These are phyloP conservation scores for Drosophila ustulata DNA, from an alignment of 2,888 invertebrate genomes.

Conservation along the genomic window DNA sequence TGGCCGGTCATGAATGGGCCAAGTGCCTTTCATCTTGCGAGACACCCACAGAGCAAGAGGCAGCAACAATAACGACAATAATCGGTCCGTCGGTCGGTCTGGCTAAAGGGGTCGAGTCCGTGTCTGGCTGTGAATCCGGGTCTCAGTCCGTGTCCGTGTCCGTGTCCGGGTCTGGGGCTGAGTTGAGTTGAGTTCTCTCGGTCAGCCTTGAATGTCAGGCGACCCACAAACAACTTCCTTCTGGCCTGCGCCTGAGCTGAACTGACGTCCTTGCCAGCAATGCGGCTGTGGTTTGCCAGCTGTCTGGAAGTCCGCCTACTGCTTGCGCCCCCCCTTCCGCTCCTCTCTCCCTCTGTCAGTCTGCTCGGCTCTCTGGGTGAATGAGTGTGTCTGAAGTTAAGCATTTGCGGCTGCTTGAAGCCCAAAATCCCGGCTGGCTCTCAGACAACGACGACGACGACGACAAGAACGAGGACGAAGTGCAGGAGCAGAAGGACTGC, in stretches of 20 bases:
- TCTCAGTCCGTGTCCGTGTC: not conserved
- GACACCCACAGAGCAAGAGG: slow-evolving; percentile 63
- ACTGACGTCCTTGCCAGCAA: slow-evolving; percentile 74
- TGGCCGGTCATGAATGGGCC: slow-evolving; percentile 66
- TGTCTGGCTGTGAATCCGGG: not conserved
- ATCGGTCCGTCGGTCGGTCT: slow-evolving; percentile 53
- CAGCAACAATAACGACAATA: slow-evolving; percentile 53
- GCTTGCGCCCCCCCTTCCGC: not conserved
- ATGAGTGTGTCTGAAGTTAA: slow-evolving; percentile 70
- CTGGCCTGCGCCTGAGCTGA: slow-evolving; percentile 39
- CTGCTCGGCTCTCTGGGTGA: slow-evolving; percentile 32
- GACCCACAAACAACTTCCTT: slow-evolving; percentile 79
- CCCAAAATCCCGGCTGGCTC: slow-evolving; percentile 70
- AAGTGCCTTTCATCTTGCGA: slow-evolving; percentile 79
- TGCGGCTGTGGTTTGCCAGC: slow-evolving; percentile 77
- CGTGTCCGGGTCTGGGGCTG: not conserved
- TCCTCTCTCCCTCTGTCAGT: not conserved
- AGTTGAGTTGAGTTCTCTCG: slow-evolving; percentile 43
- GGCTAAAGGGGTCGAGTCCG: slow-evolving; percentile 62
- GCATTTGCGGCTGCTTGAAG: slow-evolving; percentile 81
- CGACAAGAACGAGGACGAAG: not conserved
- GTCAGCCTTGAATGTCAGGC: slow-evolving; percentile 71
- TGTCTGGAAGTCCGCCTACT: slow-evolving; percentile 52
- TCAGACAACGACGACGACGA: slow-evolving; percentile 50
- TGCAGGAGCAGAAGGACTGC: slow-evolving; percentile 41